Percentiles rank a stretch among this genome's conserved stretches.
phyloP scores from a whole-genome alignment of 2,888 invertebrate genomes.

The Aspidiotus destructor region DNA sequence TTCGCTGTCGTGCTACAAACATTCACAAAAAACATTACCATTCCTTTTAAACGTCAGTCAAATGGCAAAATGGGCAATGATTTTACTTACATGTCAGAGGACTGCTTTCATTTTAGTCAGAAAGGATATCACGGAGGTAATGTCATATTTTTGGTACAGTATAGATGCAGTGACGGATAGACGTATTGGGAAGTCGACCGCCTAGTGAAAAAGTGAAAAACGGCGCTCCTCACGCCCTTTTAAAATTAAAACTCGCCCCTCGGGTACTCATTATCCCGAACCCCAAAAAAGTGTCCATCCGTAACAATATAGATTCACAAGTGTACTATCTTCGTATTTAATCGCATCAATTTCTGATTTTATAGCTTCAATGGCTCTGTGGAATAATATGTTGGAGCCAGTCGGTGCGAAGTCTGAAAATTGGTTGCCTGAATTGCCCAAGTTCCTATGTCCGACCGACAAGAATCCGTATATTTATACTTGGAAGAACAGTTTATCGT shows the following conservation, averaged over 20 bases:
- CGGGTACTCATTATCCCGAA: too few relatives aligned
- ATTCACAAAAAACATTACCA: constrained; percentile 49
- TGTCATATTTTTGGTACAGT: background rate
- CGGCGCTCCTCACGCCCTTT: background rate
- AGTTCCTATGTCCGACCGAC: constrained; percentile 46
- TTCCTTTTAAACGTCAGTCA: constrained; percentile 41
- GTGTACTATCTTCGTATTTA: too few relatives aligned
- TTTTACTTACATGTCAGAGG: constrained; percentile 48
- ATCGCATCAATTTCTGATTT: constrained; percentile 33
- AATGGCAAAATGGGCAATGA: constrained; percentile 44
- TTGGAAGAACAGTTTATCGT: constrained; percentile 35
- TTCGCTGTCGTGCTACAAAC: constrained; percentile 52
- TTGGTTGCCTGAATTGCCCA: constrained; percentile 42
- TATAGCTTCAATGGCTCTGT: constrained; percentile 49
- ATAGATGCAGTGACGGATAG: background rate
- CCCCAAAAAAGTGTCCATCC: too few relatives aligned
- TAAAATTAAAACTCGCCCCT: too few relatives aligned
- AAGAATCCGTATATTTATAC: constrained; percentile 44
- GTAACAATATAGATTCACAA: background rate
- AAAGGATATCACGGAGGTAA: constrained; percentile 50
- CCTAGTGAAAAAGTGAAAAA: background rate
- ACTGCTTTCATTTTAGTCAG: constrained; percentile 57
- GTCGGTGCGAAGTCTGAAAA: constrained; percentile 45
- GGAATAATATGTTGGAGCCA: constrained; percentile 54
- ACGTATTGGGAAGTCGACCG: too few relatives aligned